phyloP scores from a whole-genome alignment of 2,888 invertebrate genomes.

The Coelinius sp. region DNA sequence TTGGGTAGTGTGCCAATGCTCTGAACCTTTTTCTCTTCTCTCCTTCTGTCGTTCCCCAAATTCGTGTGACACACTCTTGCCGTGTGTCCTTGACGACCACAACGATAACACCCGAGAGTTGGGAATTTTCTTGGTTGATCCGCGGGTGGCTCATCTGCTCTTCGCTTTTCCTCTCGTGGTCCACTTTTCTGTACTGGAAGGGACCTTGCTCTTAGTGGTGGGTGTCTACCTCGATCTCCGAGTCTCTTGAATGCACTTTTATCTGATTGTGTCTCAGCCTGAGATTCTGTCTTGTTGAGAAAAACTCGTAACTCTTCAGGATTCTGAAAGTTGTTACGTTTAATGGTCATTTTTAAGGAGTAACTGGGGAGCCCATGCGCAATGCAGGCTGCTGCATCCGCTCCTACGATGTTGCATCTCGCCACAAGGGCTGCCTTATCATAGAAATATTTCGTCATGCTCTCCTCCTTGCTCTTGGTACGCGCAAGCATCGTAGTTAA shows the following conservation, averaged over 20 bases:
- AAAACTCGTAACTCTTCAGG: slow-evolving; percentile 32
- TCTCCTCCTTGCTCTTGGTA: slow-evolving; percentile 27
- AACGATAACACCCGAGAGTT: slow-evolving; percentile 10
- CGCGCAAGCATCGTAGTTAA: slow-evolving; percentile 28
- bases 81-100: slow-evolving; percentile 24
- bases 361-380: slow-evolving; percentile 32
- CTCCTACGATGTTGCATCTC: slow-evolving; percentile 9
- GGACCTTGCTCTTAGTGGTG: neutral
- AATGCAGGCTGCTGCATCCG: slow-evolving; percentile 31
- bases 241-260: neutral
- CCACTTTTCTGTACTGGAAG: neutral
- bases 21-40: slow-evolving; percentile 20
- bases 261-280: neutral
- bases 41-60: too few species aligned
- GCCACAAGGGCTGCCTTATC: slow-evolving; percentile 23
- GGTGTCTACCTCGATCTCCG: neutral
- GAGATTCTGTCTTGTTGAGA: slow-evolving; percentile 23
- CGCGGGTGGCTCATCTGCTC: neutral
- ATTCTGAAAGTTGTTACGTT: slow-evolving; percentile 25
- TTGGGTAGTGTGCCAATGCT: slow-evolving; percentile 25
- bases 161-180: neutral
- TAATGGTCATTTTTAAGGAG: slow-evolving; percentile 23
- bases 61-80: slow-evolving; percentile 10
- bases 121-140: slow-evolving; percentile 1
- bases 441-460: slow-evolving; percentile 33